A percentile compares a stretch with the other conserved stretches of the same genome.
Conservation (phyloP, 2,888 invertebrate genomes). For the Callimorpha dominula region DNA sequence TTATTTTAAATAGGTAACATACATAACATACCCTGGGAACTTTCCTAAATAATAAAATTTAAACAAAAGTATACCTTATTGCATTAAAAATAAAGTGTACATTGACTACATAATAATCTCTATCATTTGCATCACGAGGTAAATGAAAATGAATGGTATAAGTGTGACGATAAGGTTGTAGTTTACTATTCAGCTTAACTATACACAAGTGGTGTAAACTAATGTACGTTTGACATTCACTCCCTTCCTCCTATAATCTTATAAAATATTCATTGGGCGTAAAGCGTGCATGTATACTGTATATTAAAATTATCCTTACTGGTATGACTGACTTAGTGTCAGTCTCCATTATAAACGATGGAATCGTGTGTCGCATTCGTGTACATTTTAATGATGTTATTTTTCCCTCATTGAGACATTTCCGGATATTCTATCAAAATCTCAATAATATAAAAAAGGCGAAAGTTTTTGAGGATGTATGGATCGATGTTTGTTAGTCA, state of each 20-base stretch:
- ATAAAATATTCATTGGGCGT: slow-evolving; percentile 51
- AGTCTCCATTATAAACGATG: neutral
- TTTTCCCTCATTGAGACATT: no score
- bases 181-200: slow-evolving; percentile 28
- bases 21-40: neutral
- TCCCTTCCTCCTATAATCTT: slow-evolving; percentile 32
- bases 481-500: no score
- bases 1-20: neutral
- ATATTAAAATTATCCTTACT: slow-evolving; percentile 8
- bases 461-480: no score
- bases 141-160: slow-evolving; percentile 41
- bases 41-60: neutral
- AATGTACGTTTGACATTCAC: slow-evolving; percentile 35
- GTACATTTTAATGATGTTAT: no score
- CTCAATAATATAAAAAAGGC: no score
- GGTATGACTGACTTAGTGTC: slow-evolving; percentile 2
- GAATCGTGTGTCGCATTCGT: neutral
- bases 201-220: slow-evolving; percentile 34
- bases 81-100: slow-evolving; percentile 17
- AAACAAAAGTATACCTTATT: slow-evolving; percentile 25
- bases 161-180: slow-evolving; percentile 23
- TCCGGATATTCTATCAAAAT: no score
- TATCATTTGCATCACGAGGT: neutral
- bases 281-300: slow-evolving; percentile 10
- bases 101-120: slow-evolving; percentile 17